Evolutionary conservation across 2,888 invertebrate species (phyloP), one percentile per base, ranked within the genome.

Genomic region (Drosophila cognata): DNA sequence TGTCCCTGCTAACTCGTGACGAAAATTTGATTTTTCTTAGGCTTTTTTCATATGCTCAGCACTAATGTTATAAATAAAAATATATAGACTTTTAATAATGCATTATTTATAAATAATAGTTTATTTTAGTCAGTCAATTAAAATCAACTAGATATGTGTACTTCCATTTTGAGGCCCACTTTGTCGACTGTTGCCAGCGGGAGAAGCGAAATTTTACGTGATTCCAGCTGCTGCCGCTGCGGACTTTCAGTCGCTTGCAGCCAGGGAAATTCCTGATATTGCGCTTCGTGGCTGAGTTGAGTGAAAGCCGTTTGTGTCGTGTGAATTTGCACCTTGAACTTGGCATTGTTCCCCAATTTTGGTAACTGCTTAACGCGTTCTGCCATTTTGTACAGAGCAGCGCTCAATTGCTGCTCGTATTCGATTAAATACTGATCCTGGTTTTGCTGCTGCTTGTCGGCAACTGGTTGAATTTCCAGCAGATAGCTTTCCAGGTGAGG

Each of bases 261-360:
- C 93, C 93, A 93, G 4, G 93, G 92, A 62, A 92, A 93, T 16
- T 92, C 91, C 81, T 93, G 91, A 52, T 90, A 84, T 7, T 85
- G 72, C 2, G 92, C 56, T 35, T 91, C 87, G 29, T 92, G 89
- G 36, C 84, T 91, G 0, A 92, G 71, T 29, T 88, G 84, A 0
- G 90, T 79, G 56, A 92, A 92, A 2, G 83, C 89, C 0, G 86
- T 62, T 59, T 93, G 91, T 1, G 91, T 91, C 7, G 93, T 93
- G 38, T 92, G 90, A 1, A 93, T 60, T 6, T 91, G 81, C 10
- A 93, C 63, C 61, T 89, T 92, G 38, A 93, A 93, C 46, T 85
- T 91, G 0, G 82, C 79, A 61, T 79, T 87, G 8, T 81, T 69
- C 1, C 86, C 79, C 0, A 93, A 66, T 59, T 85, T 91, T 6